Evolutionary conservation across 2,797 vertebrate species (phyloP), one percentile per base, ranked within the genome.

Genomic region (Helarctos malayanus): DNA sequence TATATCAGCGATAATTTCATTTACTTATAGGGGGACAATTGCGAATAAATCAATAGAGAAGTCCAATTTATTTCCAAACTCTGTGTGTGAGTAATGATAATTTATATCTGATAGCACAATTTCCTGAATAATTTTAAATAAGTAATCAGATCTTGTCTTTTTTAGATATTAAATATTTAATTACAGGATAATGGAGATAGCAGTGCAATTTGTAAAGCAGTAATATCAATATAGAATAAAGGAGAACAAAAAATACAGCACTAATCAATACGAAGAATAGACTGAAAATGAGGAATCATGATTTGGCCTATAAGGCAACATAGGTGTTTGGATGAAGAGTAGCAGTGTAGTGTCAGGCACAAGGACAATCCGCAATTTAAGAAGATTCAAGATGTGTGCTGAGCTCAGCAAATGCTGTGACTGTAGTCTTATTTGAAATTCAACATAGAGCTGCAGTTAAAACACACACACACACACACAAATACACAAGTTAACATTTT

Each of bases 401-500:
- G 15, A 93, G 6, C 38, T 23, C 35, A 89, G 7, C 61, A 87
- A 90, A 87, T n/a, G 38, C 71, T 18, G 49, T 91, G 32, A 27
- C 54, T 23, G 16, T 75, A 93, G 0, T 6, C 47, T 18, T 92
- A 7, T 89, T 94, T 79, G 8, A 32, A 82, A 97, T 79, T 97
- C 88, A 82, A 1, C 63, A 45, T 6, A 88, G 32, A 76, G 68
- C 52, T 95, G 4, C 8, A 71, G 4, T 6, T 68, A 89, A 69
- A 25, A 54, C 4, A 49, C 16, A 75, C 12, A 82, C 29, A 45
- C 0, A 65, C 9, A 54, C 32, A 56, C n/a, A 68, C 23, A 89
- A 7, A 97, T 9, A 68, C 13, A 61, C 79, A 65, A 61, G 86
- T 94, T 95, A 91, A 97, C 95, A 97, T 92, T 98, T 96, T 82